Base-by-base conservation (phyloP, 2,888 invertebrate genomes). In the Phragmatobia fuliginosa region DNA sequence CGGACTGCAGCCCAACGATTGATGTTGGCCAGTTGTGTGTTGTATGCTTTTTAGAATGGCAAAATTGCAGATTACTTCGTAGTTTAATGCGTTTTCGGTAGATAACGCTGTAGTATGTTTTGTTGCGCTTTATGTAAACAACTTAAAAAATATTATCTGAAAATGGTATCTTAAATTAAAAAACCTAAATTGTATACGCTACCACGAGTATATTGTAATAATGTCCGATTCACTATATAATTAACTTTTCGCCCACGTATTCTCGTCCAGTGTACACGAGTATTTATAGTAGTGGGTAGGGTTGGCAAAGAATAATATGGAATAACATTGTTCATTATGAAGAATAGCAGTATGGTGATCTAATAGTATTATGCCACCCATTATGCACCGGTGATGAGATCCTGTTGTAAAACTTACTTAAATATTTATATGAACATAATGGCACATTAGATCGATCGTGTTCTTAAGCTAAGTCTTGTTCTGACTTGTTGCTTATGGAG, bases 231-330 rank as follows among this genome's bases (percentile, higher is more conserved):
- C 8, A n/a, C 45, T 25, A n/a, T 52, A 25, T 52, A 14, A 52
- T 25, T 52, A n/a, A 52, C 5, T 25, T 52, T 25, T 62, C 21
- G 1, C 8, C 8, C 41, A 31, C 21, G 21, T 25, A 6, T 18
- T 28, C 6, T 49, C 5, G 7, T 52, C 33, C 16, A 10, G 33
- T 66, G 66, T 66, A 32, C 41, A 32, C 38, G 38, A 28, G 18
- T 63, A 76, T 73, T 71, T 65, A 63, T 71, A 67, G 38, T 6
- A 59, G 62, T 70, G 60, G 71, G 75, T 72, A 70, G 49, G 69
- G 72, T 72, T 68, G 73, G 65, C 70, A 67, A 33, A 32, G 28
- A 69, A 62, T 56, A 64, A 32, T 59, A 68, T 68, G 59, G 38
- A 64, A 70, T 61, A 36, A 74, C 41, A 63, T 61, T 59, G 64